Percentiles rank a stretch among this genome's conserved stretches.
These are phyloP conservation scores for Oxytorus armatus DNA, from an alignment of 2,888 invertebrate genomes.

Conservation along the genomic window DNA sequence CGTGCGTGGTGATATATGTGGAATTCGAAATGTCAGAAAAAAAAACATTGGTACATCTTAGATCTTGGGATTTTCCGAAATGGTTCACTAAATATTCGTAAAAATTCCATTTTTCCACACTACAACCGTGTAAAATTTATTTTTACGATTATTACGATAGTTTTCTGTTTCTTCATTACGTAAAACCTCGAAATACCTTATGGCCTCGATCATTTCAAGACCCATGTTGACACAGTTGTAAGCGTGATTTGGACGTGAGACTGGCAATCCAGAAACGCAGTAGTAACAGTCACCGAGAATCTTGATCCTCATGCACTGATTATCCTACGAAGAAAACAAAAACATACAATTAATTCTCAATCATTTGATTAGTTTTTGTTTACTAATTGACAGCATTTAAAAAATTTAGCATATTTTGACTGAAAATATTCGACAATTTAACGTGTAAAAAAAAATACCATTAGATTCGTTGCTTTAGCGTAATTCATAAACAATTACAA, in stretches of 20 bases:
- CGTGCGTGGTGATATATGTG: no score
- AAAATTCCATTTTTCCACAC: conserved; percentile 18
- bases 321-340: conserved; percentile 88
- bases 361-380: background rate
- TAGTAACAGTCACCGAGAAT: conserved; percentile 98
- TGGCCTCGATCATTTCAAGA: conserved; percentile 97
- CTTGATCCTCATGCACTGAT: conserved; percentile 98
- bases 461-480: no score
- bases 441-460: background rate
- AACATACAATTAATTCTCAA: conserved; percentile 32
- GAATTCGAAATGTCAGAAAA: background rate
- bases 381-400: background rate
- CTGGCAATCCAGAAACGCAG: conserved; percentile 96
- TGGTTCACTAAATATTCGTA: background rate
- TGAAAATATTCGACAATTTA: background rate
- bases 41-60: background rate
- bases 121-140: conserved; percentile 1
- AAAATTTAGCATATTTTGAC: no score
- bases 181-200: conserved; percentile 87
- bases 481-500: no score
- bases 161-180: conserved; percentile 5
- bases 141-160: background rate
- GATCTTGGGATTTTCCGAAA: background rate
- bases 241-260: conserved; percentile 96
- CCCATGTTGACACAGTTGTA: conserved; percentile 99